Conservation (phyloP, 2,113 vertebrate species). For the Sarotherodon lohbergeri region DNA sequence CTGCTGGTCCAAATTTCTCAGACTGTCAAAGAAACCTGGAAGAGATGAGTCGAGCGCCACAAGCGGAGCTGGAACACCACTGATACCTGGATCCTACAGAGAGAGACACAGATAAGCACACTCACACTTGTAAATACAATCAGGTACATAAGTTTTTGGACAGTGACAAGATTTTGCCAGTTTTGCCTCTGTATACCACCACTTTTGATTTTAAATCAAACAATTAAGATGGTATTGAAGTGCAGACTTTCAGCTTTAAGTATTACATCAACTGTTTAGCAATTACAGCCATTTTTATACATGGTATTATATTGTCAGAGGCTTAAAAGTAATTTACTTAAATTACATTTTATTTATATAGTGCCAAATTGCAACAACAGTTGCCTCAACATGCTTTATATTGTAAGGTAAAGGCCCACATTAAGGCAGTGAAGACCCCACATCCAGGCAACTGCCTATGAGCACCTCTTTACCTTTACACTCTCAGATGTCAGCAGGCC, state of each 20-base stretch:
- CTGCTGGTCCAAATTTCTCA: slow-evolving; percentile 84
- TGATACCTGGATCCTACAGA: slow-evolving; percentile 10
- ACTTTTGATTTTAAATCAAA: not conserved
- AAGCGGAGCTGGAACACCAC: slow-evolving; percentile 84
- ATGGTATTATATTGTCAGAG: not conserved
- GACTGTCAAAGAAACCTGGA: slow-evolving; percentile 87
- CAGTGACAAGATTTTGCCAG: not conserved
- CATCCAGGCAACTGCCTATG: not conserved
- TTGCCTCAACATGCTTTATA: not conserved
- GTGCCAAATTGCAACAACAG: not conserved
- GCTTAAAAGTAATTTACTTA: not conserved
- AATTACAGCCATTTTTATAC: not conserved
- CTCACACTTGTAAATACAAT: not conserved
- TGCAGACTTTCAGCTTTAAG: not conserved
- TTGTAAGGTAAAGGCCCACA: not conserved
- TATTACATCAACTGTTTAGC: not conserved
- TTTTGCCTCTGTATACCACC: not conserved
- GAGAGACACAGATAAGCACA: not conserved
- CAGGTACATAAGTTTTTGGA: accelerated
- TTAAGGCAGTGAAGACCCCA: not conserved
- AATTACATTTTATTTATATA: not conserved
- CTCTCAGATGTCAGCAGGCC: slow-evolving; percentile 81
- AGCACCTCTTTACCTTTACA: slow-evolving; percentile 8
- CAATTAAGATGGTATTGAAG: not conserved
- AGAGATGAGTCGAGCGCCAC: slow-evolving; percentile 86